Base-by-base conservation (phyloP, 2,113 vertebrate genomes). In the Spizaetus ornatus region DNA sequence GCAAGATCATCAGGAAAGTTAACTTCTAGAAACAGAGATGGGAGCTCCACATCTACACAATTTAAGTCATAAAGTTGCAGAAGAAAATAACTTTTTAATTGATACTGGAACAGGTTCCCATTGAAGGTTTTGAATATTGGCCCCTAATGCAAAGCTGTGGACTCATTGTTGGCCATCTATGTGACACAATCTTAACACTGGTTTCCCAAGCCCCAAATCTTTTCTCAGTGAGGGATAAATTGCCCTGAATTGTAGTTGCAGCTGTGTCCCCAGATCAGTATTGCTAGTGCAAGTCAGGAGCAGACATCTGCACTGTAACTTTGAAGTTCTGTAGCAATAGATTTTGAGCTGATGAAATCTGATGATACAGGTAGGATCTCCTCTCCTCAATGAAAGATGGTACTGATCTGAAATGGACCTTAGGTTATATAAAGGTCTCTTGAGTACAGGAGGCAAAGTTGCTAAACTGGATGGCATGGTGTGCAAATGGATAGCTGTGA, bases 251-350 rank as follows among this genome's bases (percentile, higher is more conserved):
- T 73, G 20, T 61, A 26, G 17, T 20, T 42, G 7, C 4, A 66
- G 9, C 7, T 43, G 4, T 72, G n/a, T 59, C 10, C 10, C 5
- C 1, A 8, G 7, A 20, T 53, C 10, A 53, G 3, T 17, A 18
- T 55, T 59, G 18, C 13, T 55, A 17, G 7, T 38, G 12, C 21
- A 62, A 67, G 16, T 47, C 29, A 67, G 5, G 16, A 82, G 9
- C 8, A 79, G 17, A 62, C 2, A 77, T 26, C 3, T 52, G 22
- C 22, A 22, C 2, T 13, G 3, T 36, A 50, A 65, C 4, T 55
- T 40, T 65, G 19, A 55, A 69, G 18, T 32, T 27, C 26, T 78
- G 3, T 4, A 48, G 9, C 9, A 76, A 16, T 1, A 1, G 11
- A 34, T 82, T 27, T 53, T 42, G 38, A 21, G 5, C 11, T 42